Evolutionary conservation across 1,140 invertebrate species (phyloP).

Genomic region (Ericerus pela): DNA sequence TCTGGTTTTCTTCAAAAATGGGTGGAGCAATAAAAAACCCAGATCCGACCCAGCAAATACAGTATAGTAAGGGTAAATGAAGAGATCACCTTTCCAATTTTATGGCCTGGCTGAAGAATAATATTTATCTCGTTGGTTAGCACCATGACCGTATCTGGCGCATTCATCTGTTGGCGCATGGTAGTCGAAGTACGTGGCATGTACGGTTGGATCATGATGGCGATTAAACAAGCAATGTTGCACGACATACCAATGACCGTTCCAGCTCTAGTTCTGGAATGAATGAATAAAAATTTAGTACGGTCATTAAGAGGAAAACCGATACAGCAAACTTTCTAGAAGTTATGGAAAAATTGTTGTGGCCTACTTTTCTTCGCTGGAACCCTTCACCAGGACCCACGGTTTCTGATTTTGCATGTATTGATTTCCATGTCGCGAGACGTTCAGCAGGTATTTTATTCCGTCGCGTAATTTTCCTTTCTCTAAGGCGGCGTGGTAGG

Average conservation of each 20-base stretch:
- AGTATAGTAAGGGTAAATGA: background rate
- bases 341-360: background rate
- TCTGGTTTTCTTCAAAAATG: background rate
- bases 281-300: slow-evolving; percentile 1
- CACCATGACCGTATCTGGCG: slow-evolving; percentile 35
- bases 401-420: slow-evolving; percentile 90
- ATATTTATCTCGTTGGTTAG: slow-evolving; percentile 37
- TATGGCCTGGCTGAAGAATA: slow-evolving; percentile 63
- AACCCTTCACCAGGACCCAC: slow-evolving; percentile 84
- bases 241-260: slow-evolving; percentile 73
- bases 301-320: background rate
- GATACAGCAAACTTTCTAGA: background rate
- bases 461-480: slow-evolving; percentile 72
- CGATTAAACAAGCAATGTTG: slow-evolving; percentile 70
- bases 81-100: slow-evolving; percentile 56
- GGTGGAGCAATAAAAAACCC: background rate
- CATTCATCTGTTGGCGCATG: slow-evolving; percentile 56
- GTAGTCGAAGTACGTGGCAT: slow-evolving; percentile 68
- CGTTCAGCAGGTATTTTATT: slow-evolving; percentile 64
- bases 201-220: slow-evolving; percentile 72
- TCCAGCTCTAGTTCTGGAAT: slow-evolving; percentile 51
- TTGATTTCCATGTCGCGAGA: slow-evolving; percentile 88
- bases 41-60: too few relatives aligned
- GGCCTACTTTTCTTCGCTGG: slow-evolving; percentile 52
- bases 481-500: slow-evolving; percentile 68